Conservation (phyloP, 2,797 vertebrate genomes). For the Onychomys leucogaster region DNA sequence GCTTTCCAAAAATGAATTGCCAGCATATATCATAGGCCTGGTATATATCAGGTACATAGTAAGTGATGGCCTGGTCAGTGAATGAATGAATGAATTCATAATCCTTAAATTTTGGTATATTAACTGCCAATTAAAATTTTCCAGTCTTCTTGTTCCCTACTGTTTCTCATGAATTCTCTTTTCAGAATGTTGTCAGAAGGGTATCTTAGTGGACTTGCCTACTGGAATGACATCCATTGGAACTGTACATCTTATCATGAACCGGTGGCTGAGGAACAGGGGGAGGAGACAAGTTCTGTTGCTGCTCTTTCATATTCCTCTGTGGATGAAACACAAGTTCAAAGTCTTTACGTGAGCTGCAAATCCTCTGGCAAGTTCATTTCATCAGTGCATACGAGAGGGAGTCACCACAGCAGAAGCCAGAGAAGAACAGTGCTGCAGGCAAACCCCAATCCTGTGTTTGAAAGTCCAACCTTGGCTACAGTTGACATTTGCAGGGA, state of each 20-base stretch:
- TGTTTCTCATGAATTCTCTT: conserved; percentile 66
- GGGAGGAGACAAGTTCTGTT: conserved; percentile 82
- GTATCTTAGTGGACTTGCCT: conserved; percentile 87
- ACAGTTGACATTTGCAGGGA: conserved; percentile 85
- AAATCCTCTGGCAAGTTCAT: conserved; percentile 83
- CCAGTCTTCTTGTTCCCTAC: conserved; percentile 43
- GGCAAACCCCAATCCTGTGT: conserved; percentile 62
- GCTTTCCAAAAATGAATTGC: neutral
- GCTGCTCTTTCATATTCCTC: conserved; percentile 77
- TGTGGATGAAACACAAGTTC: conserved; percentile 79
- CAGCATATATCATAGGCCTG: neutral
- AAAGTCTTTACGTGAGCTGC: conserved; percentile 85
- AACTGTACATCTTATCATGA: conserved; percentile 69
- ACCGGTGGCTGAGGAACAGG: conserved; percentile 72
- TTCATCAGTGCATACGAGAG: conserved; percentile 81
- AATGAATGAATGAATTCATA: conserved; percentile 38
- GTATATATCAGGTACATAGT: conserved; percentile 15
- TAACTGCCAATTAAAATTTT: neutral
- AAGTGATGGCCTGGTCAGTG: conserved; percentile 29
- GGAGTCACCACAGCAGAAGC: conserved; percentile 77
- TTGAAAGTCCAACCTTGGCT: conserved; percentile 79
- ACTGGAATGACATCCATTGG: conserved; percentile 81
- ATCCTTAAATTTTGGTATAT: neutral
- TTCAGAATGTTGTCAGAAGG: conserved; percentile 89
- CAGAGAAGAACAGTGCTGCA: conserved; percentile 80